These are phyloP conservation scores for Harpagifer antarcticus DNA, from an alignment of 2,797 vertebrate species.

Conservation along the genomic window DNA sequence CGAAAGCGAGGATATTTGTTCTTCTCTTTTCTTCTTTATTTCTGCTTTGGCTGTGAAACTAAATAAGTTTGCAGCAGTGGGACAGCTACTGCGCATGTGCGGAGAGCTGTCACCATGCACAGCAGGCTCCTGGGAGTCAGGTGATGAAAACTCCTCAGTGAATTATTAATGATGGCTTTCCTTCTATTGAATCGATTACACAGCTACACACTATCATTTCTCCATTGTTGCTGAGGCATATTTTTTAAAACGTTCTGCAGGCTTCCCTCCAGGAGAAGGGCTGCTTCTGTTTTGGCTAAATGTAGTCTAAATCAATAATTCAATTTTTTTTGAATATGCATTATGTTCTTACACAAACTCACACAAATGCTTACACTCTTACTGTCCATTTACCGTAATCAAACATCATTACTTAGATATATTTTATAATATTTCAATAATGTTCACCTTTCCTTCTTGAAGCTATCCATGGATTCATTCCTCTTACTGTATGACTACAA, in stretches of 20 bases:
- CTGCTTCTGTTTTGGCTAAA: background rate
- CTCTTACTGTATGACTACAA: background rate
- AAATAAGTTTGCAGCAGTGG: background rate
- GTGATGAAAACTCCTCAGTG: slow-evolving; percentile 32
- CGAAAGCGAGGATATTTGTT: fast-evolving
- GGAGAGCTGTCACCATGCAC: background rate
- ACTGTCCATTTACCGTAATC: background rate
- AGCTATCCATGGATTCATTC: background rate
- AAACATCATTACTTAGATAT: background rate
- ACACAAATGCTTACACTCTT: no score
- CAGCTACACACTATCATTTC: background rate
- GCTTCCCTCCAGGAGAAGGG: background rate
- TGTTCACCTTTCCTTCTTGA: background rate
- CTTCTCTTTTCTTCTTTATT: background rate
- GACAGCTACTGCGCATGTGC: slow-evolving; percentile 43
- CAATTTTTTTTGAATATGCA: background rate
- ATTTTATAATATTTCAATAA: background rate
- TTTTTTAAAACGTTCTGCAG: background rate
- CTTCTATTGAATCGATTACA: slow-evolving; percentile 21
- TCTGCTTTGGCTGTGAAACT: background rate
- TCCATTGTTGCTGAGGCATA: background rate
- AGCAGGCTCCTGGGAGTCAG: slow-evolving; percentile 46
- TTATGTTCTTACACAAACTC: background rate
- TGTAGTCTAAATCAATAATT: background rate
- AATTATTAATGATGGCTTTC: slow-evolving; percentile 62